phyloP scores from a whole-genome alignment of 2,113 vertebrate species.

The Pelvicachromis taeniatus region DNA sequence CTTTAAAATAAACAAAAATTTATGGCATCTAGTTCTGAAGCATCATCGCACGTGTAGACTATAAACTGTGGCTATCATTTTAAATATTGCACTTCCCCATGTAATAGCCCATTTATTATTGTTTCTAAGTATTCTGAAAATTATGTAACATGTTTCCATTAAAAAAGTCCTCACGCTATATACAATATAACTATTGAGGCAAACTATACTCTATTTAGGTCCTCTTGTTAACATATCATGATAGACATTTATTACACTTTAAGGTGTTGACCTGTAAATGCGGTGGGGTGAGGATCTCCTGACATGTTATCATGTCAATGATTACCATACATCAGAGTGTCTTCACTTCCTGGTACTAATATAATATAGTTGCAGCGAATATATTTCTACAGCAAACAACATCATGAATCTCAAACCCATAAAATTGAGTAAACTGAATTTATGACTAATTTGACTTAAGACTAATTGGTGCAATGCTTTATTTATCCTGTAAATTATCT shows the following conservation, averaged over 20 bases:
- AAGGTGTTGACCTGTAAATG: not conserved
- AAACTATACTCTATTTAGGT: not conserved
- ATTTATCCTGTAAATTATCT: slow-evolving; percentile 74
- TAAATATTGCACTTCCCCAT: not conserved
- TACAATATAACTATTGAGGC: not conserved
- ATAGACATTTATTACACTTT: not conserved
- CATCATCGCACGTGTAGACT: not conserved
- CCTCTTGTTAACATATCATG: not conserved
- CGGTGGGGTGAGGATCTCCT: not conserved
- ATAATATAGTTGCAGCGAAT: slow-evolving; percentile 44
- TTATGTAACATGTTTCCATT: not conserved
- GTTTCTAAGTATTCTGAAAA: not conserved
- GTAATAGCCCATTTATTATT: not conserved
- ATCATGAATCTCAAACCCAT: slow-evolving; percentile 67
- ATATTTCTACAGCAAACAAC: slow-evolving; percentile 51
- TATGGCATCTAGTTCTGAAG: not conserved
- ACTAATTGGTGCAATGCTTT: slow-evolving; percentile 75
- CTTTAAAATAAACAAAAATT: not conserved
- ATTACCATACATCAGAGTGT: slow-evolving; percentile 1
- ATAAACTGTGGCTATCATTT: not conserved
- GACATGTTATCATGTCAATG: not conserved
- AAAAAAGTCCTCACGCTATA: not conserved
- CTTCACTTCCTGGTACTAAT: slow-evolving; percentile 48
- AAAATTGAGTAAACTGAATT: slow-evolving; percentile 68
- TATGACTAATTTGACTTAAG: slow-evolving; percentile 76